phyloP scores from a whole-genome alignment of 1,140 invertebrate genomes.

The Aradophagus sp. region DNA sequence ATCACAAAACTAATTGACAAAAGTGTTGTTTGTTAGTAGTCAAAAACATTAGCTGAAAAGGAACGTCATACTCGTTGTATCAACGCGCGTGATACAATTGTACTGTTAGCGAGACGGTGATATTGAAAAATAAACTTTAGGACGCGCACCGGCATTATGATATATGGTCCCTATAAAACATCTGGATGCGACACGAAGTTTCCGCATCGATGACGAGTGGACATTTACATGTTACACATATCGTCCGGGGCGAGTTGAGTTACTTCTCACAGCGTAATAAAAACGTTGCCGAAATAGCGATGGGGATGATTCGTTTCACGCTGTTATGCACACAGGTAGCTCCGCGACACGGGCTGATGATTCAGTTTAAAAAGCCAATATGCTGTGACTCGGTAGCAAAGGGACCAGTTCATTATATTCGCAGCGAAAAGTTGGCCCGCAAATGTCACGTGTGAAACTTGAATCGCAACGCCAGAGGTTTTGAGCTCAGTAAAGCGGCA shows the following conservation, averaged over 20 bases:
- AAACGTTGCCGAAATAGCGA: slow-evolving; percentile 31
- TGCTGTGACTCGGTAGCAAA: slow-evolving; percentile 45
- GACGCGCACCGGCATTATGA: slow-evolving; percentile 40
- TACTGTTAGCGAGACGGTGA: slow-evolving; percentile 23
- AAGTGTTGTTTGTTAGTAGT: no score
- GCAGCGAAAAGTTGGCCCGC: slow-evolving; percentile 45
- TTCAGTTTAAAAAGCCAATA: slow-evolving; percentile 53
- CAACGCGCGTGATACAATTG: slow-evolving; percentile 45
- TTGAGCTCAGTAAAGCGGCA: slow-evolving; percentile 25
- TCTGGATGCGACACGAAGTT: slow-evolving; percentile 57
- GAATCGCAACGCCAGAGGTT: slow-evolving; percentile 39
- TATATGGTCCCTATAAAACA: slow-evolving; percentile 56
- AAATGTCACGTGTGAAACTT: slow-evolving; percentile 52
- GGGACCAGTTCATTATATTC: slow-evolving; percentile 50
- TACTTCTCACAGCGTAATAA: slow-evolving; percentile 53
- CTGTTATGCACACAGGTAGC: slow-evolving; percentile 42
- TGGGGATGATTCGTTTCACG: slow-evolving; percentile 55
- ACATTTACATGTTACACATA: slow-evolving; percentile 55
- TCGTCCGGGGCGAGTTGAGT: slow-evolving; percentile 36
- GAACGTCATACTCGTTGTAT: slow-evolving; percentile 24
- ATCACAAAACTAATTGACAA: no score
- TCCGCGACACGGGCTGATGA: slow-evolving; percentile 45
- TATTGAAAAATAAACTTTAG: slow-evolving; percentile 51
- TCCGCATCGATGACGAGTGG: slow-evolving; percentile 57
- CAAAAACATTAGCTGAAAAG: no score